Percentiles rank a stretch among this genome's conserved stretches.
Evolutionary conservation across 2,113 vertebrate genomes (phyloP).

Genomic region (Phaethon lepturus): DNA sequence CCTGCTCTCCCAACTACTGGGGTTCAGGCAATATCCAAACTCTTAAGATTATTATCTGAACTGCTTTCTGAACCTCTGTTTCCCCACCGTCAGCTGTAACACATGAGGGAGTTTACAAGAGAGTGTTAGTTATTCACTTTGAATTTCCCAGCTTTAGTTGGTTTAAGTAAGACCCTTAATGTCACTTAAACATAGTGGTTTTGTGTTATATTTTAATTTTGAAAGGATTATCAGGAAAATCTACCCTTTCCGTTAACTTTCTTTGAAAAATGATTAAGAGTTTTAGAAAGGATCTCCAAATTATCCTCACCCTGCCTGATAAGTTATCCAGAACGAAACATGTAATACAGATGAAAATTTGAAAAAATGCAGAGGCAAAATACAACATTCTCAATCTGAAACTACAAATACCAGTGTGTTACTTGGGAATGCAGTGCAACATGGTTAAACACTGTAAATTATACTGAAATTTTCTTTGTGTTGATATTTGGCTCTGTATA

Average conservation of each 20-base stretch:
- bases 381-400: conserved; percentile 65
- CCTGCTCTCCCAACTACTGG: neutral
- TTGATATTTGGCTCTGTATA: conserved; percentile 49
- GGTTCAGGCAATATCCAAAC: conserved; percentile 10
- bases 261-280: conserved; percentile 74
- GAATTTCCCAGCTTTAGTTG: conserved; percentile 69
- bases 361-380: conserved; percentile 64
- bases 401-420: conserved; percentile 52
- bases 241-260: conserved; percentile 75
- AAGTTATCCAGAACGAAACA: conserved; percentile 69
- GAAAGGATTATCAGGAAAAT: conserved; percentile 78
- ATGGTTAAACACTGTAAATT: conserved; percentile 67
- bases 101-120: conserved; percentile 61
- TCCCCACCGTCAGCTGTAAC: conserved; percentile 66
- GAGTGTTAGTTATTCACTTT: conserved; percentile 50
- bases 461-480: conserved; percentile 60
- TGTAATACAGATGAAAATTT: conserved; percentile 48
- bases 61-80: conserved; percentile 62
- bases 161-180: conserved; percentile 66
- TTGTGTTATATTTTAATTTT: conserved; percentile 76
- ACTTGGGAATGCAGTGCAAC: conserved; percentile 54
- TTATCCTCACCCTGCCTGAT: conserved; percentile 60
- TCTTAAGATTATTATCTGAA: conserved; percentile 58
- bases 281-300: conserved; percentile 75
- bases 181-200: conserved; percentile 73